Evolutionary conservation across 2,888 invertebrate species (phyloP).

Genomic region (Phyto melanocephala): DNA sequence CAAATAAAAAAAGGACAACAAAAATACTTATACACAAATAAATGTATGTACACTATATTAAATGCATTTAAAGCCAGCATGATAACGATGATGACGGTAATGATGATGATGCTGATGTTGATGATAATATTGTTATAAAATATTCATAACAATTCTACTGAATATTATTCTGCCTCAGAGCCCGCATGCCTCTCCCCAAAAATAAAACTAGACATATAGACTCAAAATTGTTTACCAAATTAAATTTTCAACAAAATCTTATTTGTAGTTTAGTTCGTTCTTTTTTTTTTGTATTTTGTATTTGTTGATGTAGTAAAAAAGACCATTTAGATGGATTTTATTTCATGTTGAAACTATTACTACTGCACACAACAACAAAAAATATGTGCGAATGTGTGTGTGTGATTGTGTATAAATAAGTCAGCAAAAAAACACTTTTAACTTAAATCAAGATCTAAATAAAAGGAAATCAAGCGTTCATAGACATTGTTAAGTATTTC

Average conservation of each 20-base stretch:
- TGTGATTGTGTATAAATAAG: conserved; percentile 15
- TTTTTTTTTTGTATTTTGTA: not conserved
- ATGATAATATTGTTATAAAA: conserved; percentile 62
- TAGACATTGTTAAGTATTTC: conserved; percentile 58
- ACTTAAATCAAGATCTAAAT: conserved; percentile 65
- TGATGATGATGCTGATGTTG: conserved; percentile 4
- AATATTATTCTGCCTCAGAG: not conserved
- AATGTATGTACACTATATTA: conserved; percentile 22
- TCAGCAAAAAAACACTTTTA: conserved; percentile 45
- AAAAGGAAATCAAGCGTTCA: conserved; percentile 65
- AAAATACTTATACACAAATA: not conserved
- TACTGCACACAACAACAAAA: not conserved
- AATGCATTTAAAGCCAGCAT: conserved; percentile 20
- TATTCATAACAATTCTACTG: conserved; percentile 52
- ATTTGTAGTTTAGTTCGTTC: conserved; percentile 54
- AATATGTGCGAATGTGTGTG: no score
- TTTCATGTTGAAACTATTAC: conserved; percentile 52
- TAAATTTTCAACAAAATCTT: conserved; percentile 63
- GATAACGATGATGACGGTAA: not conserved
- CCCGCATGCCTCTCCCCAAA: not conserved
- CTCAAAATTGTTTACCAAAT: conserved; percentile 60
- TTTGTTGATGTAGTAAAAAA: not conserved
- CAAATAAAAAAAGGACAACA: not conserved
- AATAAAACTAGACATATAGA: conserved; percentile 14
- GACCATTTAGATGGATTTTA: conserved; percentile 6